phyloP scores from a whole-genome alignment of 2,797 vertebrate genomes.

The Apodemus agrarius region DNA sequence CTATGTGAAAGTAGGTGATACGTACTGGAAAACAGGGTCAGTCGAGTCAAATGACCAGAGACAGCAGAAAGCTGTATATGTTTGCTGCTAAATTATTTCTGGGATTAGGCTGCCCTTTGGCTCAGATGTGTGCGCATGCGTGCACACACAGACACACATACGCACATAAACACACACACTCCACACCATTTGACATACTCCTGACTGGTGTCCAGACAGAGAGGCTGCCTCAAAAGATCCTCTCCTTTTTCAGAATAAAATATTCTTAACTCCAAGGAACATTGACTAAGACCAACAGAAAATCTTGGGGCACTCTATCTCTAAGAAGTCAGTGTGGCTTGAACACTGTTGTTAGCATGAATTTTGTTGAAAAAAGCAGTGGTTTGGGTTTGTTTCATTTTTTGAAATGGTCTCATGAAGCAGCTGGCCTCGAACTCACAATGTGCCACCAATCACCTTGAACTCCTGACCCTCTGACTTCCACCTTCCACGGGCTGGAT shows the following conservation, averaged over 20 bases:
- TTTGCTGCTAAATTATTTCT: background rate
- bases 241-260: constrained; percentile 20
- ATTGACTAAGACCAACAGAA: fast-evolving
- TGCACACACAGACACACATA: too few species aligned
- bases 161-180: background rate
- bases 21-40: background rate
- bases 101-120: background rate
- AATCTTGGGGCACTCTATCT: background rate
- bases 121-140: background rate
- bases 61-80: background rate
- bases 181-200: background rate
- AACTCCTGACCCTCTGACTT: background rate
- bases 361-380: constrained; percentile 30
- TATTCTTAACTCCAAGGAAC: background rate
- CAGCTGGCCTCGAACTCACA: background rate
- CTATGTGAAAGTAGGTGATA: background rate
- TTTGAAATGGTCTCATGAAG: background rate
- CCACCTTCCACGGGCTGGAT: background rate
- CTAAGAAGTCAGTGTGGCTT: constrained; percentile 9
- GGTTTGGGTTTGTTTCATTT: background rate
- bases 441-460: background rate
- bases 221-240: background rate
- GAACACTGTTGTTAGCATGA: background rate
- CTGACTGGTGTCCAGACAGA: background rate
- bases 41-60: background rate